Evolutionary conservation across 2,888 invertebrate genomes (phyloP).

Genomic region (Toxonevra muliebris): DNA sequence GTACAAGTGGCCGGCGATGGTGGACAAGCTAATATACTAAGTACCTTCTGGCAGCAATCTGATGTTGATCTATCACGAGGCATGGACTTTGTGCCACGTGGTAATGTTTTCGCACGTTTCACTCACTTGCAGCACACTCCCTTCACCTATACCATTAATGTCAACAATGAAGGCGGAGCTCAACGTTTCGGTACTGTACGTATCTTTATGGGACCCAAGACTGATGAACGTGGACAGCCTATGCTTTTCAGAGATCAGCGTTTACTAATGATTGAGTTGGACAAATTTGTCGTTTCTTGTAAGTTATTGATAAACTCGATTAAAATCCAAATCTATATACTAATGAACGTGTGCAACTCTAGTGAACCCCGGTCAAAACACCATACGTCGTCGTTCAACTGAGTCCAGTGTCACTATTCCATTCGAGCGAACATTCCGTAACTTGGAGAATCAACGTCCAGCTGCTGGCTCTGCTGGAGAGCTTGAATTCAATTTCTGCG

Average conservation of each 20-base stretch:
- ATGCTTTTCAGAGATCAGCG: slow-evolving; percentile 72
- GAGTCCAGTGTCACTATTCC: slow-evolving; percentile 85
- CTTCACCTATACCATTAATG: slow-evolving; percentile 74
- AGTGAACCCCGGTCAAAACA: slow-evolving; percentile 76
- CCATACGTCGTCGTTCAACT: slow-evolving; percentile 72
- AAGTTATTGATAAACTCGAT: slow-evolving; percentile 55
- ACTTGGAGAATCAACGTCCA: slow-evolving; percentile 72
- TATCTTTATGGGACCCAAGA: slow-evolving; percentile 74
- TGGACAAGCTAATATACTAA: slow-evolving; percentile 69
- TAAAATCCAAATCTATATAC: neutral
- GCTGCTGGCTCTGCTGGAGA: slow-evolving; percentile 67
- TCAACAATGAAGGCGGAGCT: slow-evolving; percentile 69
- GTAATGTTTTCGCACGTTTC: slow-evolving; percentile 74
- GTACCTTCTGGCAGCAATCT: slow-evolving; percentile 83
- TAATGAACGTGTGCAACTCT: neutral
- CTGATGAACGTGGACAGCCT: slow-evolving; percentile 72
- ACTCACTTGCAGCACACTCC: slow-evolving; percentile 80
- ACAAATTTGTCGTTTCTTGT: slow-evolving; percentile 72
- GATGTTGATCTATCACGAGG: slow-evolving; percentile 81
- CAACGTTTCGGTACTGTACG: slow-evolving; percentile 71
- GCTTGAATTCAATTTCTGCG: slow-evolving; percentile 81
- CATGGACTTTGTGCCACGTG: slow-evolving; percentile 82
- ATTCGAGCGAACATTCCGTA: slow-evolving; percentile 82
- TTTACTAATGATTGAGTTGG: slow-evolving; percentile 73
- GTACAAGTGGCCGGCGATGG: slow-evolving; percentile 68